phyloP scores from a whole-genome alignment of 2,888 invertebrate genomes.

The Cerceris rybyensis region DNA sequence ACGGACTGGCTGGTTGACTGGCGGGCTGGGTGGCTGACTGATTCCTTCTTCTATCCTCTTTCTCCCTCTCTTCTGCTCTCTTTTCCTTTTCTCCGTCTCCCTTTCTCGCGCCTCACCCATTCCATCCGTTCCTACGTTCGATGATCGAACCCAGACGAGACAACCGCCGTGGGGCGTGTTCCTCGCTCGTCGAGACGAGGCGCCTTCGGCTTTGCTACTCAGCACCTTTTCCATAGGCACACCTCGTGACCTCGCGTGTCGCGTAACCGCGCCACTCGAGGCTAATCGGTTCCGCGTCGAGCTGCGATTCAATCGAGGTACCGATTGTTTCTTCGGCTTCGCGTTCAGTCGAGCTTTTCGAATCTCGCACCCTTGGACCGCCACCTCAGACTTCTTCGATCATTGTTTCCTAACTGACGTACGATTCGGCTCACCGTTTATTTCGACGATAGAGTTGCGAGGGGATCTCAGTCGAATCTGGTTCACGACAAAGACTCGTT shows the following conservation, averaged over 20 bases:
- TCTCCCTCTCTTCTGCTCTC: conserved; percentile 14
- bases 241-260: conserved; percentile 60
- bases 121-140: conserved; percentile 19
- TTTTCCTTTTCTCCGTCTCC: not conserved
- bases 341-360: not conserved
- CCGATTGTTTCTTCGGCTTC: not conserved
- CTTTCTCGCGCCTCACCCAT: conserved; percentile 8
- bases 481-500: too few relatives aligned
- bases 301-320: conserved; percentile 38
- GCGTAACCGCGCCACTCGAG: conserved; percentile 54
- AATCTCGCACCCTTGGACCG: not conserved
- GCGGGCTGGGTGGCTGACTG: conserved; percentile 69
- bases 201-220: conserved; percentile 60
- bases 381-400: too few relatives aligned
- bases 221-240: conserved; percentile 56
- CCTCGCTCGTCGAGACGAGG: conserved; percentile 45
- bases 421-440: too few relatives aligned
- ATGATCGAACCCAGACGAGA: conserved; percentile 63
- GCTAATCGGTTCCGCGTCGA: conserved; percentile 53
- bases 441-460: too few relatives aligned
- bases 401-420: too few relatives aligned
- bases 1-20: conserved; percentile 70
- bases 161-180: conserved; percentile 51
- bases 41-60: conserved; percentile 14
- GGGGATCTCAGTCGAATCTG: too few relatives aligned